Evolutionary conservation across 2,113 vertebrate species (phyloP), one percentile per base, ranked within the genome.

Genomic region (Myrmecobius fasciatus): DNA sequence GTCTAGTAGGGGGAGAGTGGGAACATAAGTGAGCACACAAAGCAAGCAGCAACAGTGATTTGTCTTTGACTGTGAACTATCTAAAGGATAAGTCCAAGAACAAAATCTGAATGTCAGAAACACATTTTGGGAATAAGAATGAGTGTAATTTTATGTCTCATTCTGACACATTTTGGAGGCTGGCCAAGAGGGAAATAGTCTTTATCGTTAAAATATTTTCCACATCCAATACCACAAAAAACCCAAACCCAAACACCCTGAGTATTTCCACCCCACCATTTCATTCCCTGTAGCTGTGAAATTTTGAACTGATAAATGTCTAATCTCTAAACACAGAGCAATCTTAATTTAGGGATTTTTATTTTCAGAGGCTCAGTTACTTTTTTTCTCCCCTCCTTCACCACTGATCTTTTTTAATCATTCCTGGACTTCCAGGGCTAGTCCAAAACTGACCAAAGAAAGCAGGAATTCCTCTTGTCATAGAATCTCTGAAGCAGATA

Each of bases 391-490:
- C 12, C 36, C 60, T 8, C 36, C 31, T 12, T 1, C 31, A 26
- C 26, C 36, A 75, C 8, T 83, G n/a, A 83, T 83, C 17, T 43
- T 83, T 75, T 83, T 83, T 83, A 22, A 8, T 43, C 67, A 88
- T 95, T 95, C 56, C 92, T 92, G 88, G 92, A 52, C 49, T 96
- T 96, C 93, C 92, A 89, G 5, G 43, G 92, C 92, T 89, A 96
- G 92, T 48, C 89, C 96, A 96, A 60, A 96, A 89, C 91, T 95
- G 95, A 95, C 90, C 53, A 88, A 96, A 60, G 97, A 96, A 94
- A 96, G 96, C 96, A 95, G 96, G 95, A 98, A 96, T 97, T 95
- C 95, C 94, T 96, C 14, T 96, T 97, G 96, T 97, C 92, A 93
- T 93, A 96, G 94, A 92, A 93, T 97, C 25, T 94, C 75, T 92